These are phyloP conservation scores for Carollia perspicillata DNA, from an alignment of 2,113 vertebrate species.

Conservation along the genomic window DNA sequence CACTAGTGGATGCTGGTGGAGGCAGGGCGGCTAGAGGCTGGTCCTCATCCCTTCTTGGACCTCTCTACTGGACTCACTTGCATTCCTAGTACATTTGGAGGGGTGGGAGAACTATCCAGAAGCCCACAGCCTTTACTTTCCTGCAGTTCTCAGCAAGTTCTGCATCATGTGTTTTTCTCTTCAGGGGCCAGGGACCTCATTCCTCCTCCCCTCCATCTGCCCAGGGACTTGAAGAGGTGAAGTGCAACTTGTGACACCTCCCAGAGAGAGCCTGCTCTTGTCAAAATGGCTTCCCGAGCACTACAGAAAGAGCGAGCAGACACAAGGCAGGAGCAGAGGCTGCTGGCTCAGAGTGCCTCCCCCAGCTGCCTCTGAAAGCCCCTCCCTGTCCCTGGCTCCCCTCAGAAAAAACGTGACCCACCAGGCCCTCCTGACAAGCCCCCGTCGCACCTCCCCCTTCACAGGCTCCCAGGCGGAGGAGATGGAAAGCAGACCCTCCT, in stretches of 20 bases:
- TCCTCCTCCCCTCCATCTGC: background rate
- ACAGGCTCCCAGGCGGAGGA: slow-evolving; percentile 47
- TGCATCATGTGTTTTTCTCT: background rate
- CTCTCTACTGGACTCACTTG: background rate
- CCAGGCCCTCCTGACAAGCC: slow-evolving; percentile 21
- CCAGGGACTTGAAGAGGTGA: background rate
- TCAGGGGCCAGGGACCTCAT: background rate
- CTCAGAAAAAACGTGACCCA: slow-evolving; percentile 9
- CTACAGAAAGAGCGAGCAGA: background rate
- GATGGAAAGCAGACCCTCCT: slow-evolving; percentile 66
- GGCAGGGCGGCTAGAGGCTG: background rate
- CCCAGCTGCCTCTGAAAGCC: background rate
- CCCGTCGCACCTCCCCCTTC: background rate
- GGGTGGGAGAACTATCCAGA: background rate
- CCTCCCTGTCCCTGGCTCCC: background rate
- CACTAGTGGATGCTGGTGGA: background rate
- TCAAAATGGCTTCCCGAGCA: background rate
- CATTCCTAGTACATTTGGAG: background rate
- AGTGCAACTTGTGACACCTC: background rate
- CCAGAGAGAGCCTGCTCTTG: background rate
- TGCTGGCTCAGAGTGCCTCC: background rate
- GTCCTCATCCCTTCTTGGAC: background rate
- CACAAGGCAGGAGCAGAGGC: background rate
- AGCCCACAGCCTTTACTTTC: background rate
- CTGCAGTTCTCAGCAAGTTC: background rate